Percentiles rank a stretch among this genome's conserved stretches.
Evolutionary conservation across 2,888 invertebrate species (phyloP).

Genomic region (Eubasilissa splendida): DNA sequence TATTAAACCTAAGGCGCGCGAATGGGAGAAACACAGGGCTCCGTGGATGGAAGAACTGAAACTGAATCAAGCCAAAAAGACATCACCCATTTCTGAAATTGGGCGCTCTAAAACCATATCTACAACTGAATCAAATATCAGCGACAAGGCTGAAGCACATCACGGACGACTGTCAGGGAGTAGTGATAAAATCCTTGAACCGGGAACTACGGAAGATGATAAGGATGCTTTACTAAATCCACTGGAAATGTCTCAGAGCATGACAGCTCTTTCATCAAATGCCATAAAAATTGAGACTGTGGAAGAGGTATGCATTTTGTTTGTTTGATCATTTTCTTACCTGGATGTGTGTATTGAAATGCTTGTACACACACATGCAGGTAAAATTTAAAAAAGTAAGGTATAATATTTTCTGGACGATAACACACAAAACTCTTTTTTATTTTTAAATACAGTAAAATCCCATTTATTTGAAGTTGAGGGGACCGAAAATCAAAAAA

Average conservation of each 20-base stretch:
- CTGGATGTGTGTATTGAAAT: no score
- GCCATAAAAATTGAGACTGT: conserved; percentile 68
- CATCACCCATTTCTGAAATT: conserved; percentile 65
- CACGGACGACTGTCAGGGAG: conserved; percentile 59
- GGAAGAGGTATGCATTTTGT: conserved; percentile 64
- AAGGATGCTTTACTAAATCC: conserved; percentile 64
- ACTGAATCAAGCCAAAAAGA: conserved; percentile 81
- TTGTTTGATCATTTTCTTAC: neutral
- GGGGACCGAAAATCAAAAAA: no score
- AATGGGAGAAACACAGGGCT: conserved; percentile 82
- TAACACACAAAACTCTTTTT: no score
- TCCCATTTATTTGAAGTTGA: no score
- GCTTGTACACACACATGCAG: no score
- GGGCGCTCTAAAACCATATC: conserved; percentile 65
- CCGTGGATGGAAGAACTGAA: conserved; percentile 90
- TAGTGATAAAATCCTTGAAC: conserved; percentile 66
- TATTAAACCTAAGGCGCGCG: conserved; percentile 77
- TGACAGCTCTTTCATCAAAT: conserved; percentile 69
- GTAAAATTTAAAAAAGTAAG: no score
- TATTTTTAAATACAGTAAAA: no score
- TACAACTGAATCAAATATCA: conserved; percentile 60
- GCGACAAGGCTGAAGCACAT: conserved; percentile 60
- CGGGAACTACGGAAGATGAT: conserved; percentile 67
- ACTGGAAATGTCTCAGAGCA: conserved; percentile 72
- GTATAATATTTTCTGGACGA: no score